These are phyloP conservation scores for Cyclina sinensis DNA, from an alignment of 1,140 invertebrate species.

Conservation along the genomic window DNA sequence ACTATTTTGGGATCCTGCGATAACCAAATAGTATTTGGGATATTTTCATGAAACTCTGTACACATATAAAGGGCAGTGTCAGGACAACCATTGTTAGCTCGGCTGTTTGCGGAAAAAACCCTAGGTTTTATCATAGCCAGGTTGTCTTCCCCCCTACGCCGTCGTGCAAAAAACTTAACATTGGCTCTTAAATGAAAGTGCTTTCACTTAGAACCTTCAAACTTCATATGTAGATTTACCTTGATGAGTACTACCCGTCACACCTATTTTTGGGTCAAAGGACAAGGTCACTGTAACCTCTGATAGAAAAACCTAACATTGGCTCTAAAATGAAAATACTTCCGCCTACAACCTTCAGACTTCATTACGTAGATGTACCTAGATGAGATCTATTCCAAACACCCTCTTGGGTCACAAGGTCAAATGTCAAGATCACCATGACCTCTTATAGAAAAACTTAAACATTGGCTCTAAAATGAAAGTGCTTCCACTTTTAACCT, in stretches of 20 bases:
- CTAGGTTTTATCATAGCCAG: slow-evolving; percentile 35
- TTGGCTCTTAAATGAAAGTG: slow-evolving; percentile 45
- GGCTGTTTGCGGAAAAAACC: slow-evolving; percentile 43
- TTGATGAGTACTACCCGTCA: slow-evolving; percentile 48
- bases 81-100: slow-evolving; percentile 13
- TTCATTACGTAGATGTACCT: slow-evolving; percentile 46
- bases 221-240: slow-evolving; percentile 51
- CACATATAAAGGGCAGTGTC: background rate
- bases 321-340: slow-evolving; percentile 28
- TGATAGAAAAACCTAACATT: no score
- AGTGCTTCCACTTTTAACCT: slow-evolving; percentile 35
- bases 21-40: no score
- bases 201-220: slow-evolving; percentile 48
- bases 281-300: no score
- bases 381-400: slow-evolving; percentile 26
- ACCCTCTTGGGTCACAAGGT: slow-evolving; percentile 2
- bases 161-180: slow-evolving; percentile 36
- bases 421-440: background rate
- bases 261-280: slow-evolving; percentile 23
- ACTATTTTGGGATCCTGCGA: no score
- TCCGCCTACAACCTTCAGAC: slow-evolving; percentile 47
- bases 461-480: slow-evolving; percentile 40
- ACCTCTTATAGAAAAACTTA: slow-evolving; percentile 21
- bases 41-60: no score
- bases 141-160: slow-evolving; percentile 30